Evolutionary conservation across 1,140 invertebrate genomes (phyloP).

Genomic region (Calephelis virginiensis): DNA sequence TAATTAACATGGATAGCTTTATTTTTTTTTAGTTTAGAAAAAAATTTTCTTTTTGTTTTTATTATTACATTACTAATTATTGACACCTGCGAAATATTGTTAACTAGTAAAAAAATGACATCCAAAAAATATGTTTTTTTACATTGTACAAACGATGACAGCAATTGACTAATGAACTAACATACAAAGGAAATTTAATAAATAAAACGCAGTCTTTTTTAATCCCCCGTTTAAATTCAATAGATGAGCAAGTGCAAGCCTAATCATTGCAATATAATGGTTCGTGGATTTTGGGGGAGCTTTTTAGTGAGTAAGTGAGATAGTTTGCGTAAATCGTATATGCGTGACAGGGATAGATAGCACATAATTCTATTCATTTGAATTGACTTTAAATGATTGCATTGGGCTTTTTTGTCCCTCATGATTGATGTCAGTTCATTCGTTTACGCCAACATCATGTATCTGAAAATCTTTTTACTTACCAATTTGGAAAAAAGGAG

Average conservation of each 20-base stretch:
- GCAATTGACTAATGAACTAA: slow-evolving; percentile 69
- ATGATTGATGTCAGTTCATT: slow-evolving; percentile 69
- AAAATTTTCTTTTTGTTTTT: too few relatives aligned
- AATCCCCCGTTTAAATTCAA: slow-evolving; percentile 78
- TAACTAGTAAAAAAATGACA: too few relatives aligned
- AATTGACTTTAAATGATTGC: slow-evolving; percentile 75
- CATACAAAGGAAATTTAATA: slow-evolving; percentile 70
- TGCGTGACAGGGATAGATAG: slow-evolving; percentile 37
- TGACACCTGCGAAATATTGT: too few relatives aligned
- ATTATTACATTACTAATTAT: too few relatives aligned
- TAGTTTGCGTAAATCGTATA: slow-evolving; percentile 22
- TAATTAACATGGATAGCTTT: too few relatives aligned
- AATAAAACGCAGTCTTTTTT: slow-evolving; percentile 68
- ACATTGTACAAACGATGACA: slow-evolving; percentile 50
- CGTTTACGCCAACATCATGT: slow-evolving; percentile 22
- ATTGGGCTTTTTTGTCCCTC: slow-evolving; percentile 56
- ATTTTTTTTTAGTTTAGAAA: too few relatives aligned
- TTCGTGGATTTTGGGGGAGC: slow-evolving; percentile 52
- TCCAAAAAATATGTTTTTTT: slow-evolving; percentile 7
- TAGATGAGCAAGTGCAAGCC: slow-evolving; percentile 68
- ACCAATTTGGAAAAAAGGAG: too few relatives aligned
- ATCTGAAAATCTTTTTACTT: not conserved
- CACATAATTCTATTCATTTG: slow-evolving; percentile 53
- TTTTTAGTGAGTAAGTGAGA: slow-evolving; percentile 55
- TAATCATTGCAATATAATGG: slow-evolving; percentile 78